Evolutionary conservation across 2,797 vertebrate species (phyloP).

Genomic region (Eurystomus glaucurus): DNA sequence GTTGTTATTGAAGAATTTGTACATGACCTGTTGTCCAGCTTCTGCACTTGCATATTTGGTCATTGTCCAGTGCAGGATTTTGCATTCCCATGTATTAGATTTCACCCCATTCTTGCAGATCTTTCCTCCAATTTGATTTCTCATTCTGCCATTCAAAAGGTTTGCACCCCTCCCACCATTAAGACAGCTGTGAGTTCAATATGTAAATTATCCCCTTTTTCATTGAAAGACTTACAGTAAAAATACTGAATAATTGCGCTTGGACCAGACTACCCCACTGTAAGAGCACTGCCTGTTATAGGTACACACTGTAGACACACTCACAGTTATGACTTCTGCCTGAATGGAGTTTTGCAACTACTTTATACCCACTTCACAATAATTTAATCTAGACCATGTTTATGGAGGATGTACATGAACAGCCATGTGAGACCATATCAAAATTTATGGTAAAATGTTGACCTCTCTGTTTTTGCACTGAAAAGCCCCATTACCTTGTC

Average conservation of each 20-base stretch:
- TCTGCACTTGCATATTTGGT: background rate
- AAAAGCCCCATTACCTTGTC: background rate
- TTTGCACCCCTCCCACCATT: background rate
- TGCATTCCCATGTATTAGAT: background rate
- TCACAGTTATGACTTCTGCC: background rate
- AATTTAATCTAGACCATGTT: background rate
- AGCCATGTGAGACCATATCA: background rate
- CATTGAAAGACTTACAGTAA: background rate
- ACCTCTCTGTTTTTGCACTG: background rate
- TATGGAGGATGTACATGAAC: background rate
- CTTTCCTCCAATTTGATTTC: background rate
- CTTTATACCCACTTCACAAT: background rate
- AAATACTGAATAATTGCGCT: background rate
- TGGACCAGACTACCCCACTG: background rate
- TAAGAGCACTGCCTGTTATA: background rate
- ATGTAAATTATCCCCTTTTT: background rate
- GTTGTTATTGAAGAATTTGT: background rate
- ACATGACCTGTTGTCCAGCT: fast-evolving
- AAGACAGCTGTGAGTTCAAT: background rate
- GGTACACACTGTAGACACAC: background rate
- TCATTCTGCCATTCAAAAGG: background rate
- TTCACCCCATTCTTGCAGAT: background rate
- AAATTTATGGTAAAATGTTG: background rate
- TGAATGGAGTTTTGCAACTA: background rate
- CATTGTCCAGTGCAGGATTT: background rate